Base-by-base conservation (phyloP, 2,113 vertebrate species). In the Pachyramphus minor region DNA sequence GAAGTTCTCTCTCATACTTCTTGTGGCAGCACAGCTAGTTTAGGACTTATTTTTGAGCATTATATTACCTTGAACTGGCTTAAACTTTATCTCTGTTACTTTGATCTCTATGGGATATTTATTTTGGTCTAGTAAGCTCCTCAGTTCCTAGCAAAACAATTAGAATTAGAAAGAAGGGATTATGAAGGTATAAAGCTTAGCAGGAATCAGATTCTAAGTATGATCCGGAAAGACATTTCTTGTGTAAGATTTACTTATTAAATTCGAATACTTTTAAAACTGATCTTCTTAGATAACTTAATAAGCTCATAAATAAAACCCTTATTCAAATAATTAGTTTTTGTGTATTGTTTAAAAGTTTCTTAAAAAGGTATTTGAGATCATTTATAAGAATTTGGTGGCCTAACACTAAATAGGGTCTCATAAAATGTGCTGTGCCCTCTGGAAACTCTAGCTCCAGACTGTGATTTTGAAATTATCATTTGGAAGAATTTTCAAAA, bases 81-180 rank as follows among this genome's bases (percentile, higher is more conserved):
- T 55, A 92, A 88, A 74, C 20, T 95, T 97, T 95, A 91, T 39
- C 75, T 95, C n/a, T 80, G 6, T 88, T 94, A 89, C 68, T 87
- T 94, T 93, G 33, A 81, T 18, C 92, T 94, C 50, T 87, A 30
- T 5, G 11, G 58, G 66, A 53, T 96, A 92, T 96, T 96, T 97
- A 94, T 96, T 97, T 97, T 96, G 74, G 89, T 94, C 53, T 77
- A 28, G 64, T 96, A 97, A 97, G 53, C 76, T 96, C 33, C 87
- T 91, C 89, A 96, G 89, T 77, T 97, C 91, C 82, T 90, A 52
- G 44, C 28, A 93, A 96, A 97, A 96, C 50, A 96, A 95, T 58
- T 24, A 95, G 90, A 97, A 97, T 91, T 95, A 33, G 93, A 96
- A 97, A 96, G 59, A 95, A 91, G 41, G 76, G 92, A 97, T 97